Conservation (phyloP, 2,888 invertebrate species). For the Drosophila bunnanda region DNA sequence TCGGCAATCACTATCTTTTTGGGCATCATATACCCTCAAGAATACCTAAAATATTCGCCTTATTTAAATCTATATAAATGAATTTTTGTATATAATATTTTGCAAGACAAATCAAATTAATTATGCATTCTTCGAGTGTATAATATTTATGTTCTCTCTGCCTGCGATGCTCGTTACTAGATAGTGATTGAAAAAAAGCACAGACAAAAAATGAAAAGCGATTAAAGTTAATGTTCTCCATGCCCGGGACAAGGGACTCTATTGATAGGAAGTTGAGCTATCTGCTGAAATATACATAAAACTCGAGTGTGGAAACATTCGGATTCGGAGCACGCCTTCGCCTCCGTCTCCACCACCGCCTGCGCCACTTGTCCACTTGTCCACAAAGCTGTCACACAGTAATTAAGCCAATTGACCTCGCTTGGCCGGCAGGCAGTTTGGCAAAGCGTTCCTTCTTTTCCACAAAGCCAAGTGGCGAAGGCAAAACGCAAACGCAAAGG, state of each 20-base stretch:
- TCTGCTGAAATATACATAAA: conserved; percentile 29
- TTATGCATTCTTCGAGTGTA: not conserved
- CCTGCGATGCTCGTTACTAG: conserved; percentile 37
- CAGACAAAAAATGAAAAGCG: conserved; percentile 42
- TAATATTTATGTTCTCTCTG: conserved; percentile 3
- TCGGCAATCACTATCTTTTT: no score
- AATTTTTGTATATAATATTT: not conserved
- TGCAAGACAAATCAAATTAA: not conserved
- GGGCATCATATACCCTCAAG: no score
- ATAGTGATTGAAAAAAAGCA: conserved; percentile 45
- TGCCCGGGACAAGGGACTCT: conserved; percentile 36
- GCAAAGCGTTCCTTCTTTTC: conserved; percentile 51
- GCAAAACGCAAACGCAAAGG: conserved; percentile 5
- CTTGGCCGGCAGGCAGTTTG: conserved; percentile 46
- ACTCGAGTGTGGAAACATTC: conserved; percentile 20
- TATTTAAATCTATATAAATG: no score
- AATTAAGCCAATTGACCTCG: conserved; percentile 80
- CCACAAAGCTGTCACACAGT: conserved; percentile 67
- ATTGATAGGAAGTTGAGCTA: conserved; percentile 36
- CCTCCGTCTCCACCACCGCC: conserved; percentile 18
- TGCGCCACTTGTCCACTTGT: conserved; percentile 19
- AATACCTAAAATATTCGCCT: not conserved
- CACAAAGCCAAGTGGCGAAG: conserved; percentile 28
- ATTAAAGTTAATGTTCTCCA: conserved; percentile 49
- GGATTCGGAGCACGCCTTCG: conserved; percentile 23